Percentiles rank a stretch among this genome's conserved stretches.
Evolutionary conservation across 2,797 vertebrate genomes (phyloP).

Genomic region (Megalops cyprinoides): DNA sequence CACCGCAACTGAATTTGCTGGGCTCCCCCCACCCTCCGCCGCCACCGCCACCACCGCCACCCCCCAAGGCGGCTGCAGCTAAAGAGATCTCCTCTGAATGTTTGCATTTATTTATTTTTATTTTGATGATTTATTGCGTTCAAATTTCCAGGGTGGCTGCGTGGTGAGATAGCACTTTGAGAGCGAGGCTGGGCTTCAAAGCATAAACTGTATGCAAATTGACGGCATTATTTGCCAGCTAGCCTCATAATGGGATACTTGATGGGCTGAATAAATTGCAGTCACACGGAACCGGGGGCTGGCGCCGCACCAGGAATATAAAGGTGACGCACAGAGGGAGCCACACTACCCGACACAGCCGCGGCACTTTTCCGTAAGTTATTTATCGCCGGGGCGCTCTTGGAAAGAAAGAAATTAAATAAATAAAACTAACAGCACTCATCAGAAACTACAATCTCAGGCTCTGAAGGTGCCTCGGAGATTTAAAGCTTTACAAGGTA

Average conservation of each 20-base stretch:
- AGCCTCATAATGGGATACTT: conserved; percentile 50
- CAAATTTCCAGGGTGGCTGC: conserved; percentile 46
- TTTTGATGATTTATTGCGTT: conserved; percentile 46
- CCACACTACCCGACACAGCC: conserved; percentile 37
- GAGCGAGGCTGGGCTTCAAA: conserved; percentile 31
- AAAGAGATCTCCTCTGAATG: conserved; percentile 40
- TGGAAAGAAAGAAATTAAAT: conserved; percentile 43
- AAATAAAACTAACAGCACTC: conserved; percentile 61
- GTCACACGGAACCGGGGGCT: conserved; percentile 29
- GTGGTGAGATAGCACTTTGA: conserved; percentile 41
- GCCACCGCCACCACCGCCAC: background rate
- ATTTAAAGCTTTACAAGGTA: conserved; percentile 50
- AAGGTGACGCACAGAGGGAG: conserved; percentile 36
- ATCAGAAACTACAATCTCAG: conserved; percentile 49
- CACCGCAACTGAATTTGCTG: background rate
- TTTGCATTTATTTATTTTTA: conserved; percentile 41
- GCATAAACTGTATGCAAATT: conserved; percentile 54
- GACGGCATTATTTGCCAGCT: conserved; percentile 49
- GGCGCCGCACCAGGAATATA: conserved; percentile 36
- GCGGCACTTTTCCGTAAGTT: conserved; percentile 56
- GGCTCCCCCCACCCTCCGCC: background rate
- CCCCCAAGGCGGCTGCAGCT: conserved; percentile 33
- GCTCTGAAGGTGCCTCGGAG: conserved; percentile 45
- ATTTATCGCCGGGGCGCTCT: conserved; percentile 57
- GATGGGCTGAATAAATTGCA: conserved; percentile 52